Conservation (phyloP, 2,113 vertebrate species). For the Strigops habroptila region DNA sequence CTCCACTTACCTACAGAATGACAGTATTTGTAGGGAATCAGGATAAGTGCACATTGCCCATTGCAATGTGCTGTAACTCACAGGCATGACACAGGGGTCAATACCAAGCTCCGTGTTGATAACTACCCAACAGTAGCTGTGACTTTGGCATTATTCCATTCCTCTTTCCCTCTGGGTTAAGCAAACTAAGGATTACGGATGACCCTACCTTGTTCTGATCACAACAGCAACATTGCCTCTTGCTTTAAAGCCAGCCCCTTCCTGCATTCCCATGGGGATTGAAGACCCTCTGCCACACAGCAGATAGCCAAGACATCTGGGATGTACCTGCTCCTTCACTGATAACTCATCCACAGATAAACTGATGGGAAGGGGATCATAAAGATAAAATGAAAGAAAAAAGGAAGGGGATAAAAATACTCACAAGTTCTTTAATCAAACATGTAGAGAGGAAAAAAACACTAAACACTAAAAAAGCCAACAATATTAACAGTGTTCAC, state of each 20-base stretch:
- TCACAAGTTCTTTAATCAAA: background rate
- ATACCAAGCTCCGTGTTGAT: rapidly evolving
- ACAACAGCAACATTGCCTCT: rapidly evolving
- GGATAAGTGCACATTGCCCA: rapidly evolving
- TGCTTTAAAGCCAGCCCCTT: background rate
- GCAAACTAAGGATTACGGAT: background rate
- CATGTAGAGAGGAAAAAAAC: rapidly evolving
- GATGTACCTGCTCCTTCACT: background rate
- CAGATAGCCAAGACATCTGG: background rate
- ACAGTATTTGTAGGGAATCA: background rate
- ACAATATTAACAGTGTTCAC: background rate
- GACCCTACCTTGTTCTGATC: background rate
- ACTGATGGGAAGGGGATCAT: background rate
- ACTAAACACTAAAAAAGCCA: background rate
- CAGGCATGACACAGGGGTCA: rapidly evolving
- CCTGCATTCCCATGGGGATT: rapidly evolving
- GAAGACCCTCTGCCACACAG: background rate
- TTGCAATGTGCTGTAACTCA: background rate
- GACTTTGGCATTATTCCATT: rapidly evolving
- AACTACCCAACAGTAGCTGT: rapidly evolving
- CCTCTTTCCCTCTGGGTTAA: background rate
- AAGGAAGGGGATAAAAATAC: background rate
- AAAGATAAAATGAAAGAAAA: too few species aligned
- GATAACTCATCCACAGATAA: rapidly evolving
- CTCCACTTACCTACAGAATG: rapidly evolving